phyloP scores from a whole-genome alignment of 2,113 vertebrate genomes.

The Naja naja region DNA sequence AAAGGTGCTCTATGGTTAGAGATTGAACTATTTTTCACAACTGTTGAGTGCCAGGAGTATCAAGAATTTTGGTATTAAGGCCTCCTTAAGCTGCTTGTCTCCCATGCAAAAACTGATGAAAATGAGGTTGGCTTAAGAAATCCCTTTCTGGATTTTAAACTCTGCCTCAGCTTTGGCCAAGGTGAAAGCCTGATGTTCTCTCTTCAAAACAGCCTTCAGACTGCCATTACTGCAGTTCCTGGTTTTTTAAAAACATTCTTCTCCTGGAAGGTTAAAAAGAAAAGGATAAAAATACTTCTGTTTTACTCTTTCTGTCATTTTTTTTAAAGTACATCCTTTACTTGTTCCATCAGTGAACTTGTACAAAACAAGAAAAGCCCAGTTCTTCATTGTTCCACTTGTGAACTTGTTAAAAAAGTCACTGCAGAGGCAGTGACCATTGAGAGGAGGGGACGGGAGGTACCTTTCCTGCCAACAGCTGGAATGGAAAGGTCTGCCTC shows the following conservation, averaged over 20 bases:
- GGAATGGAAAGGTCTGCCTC: not conserved
- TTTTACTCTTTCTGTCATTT: not conserved
- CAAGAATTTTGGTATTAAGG: not conserved
- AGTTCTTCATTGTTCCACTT: not conserved
- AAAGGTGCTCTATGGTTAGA: not conserved
- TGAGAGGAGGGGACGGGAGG: not conserved
- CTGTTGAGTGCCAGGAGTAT: not conserved
- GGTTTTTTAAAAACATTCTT: not conserved
- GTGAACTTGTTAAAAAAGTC: not conserved
- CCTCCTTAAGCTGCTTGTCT: not conserved
- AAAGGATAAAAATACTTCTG: not conserved
- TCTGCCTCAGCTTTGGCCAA: not conserved
- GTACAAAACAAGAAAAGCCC: not conserved
- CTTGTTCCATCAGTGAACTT: not conserved
- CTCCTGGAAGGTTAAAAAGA: not conserved
- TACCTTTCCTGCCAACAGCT: not conserved
- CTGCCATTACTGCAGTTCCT: not conserved
- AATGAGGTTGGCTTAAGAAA: not conserved
- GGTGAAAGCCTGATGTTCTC: not conserved
- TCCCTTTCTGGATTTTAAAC: not conserved
- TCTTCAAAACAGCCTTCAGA: not conserved
- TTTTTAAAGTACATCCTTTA: not conserved
- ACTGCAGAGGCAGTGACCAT: not conserved
- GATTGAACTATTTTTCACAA: not conserved
- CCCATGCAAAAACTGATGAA: not conserved